These are phyloP conservation scores for Symphodus melops DNA, from an alignment of 2,113 vertebrate species.

Conservation along the genomic window DNA sequence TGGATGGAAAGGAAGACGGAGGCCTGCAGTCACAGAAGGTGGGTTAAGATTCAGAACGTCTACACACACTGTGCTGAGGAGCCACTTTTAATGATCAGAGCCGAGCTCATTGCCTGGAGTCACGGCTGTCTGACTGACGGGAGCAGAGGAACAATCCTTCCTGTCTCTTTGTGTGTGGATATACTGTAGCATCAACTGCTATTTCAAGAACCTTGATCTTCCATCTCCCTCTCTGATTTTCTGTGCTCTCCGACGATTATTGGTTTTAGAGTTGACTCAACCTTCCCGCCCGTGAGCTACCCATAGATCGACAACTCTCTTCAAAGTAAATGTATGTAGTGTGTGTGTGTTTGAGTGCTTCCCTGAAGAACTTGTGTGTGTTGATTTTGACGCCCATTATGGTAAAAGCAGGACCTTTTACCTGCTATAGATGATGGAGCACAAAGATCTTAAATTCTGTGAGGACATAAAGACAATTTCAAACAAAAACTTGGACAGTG, in stretches of 20 bases:
- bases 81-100: conserved; percentile 11
- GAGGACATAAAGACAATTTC: no score
- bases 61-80: not conserved
- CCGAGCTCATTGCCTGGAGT: conserved; percentile 11
- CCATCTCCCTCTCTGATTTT: conserved; percentile 7
- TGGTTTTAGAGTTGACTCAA: not conserved
- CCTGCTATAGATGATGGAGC: no score
- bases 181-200: not conserved
- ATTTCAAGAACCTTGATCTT: not conserved
- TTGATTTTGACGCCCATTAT: no score
- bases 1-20: not conserved
- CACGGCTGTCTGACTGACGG: conserved; percentile 11
- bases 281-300: no score
- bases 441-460: no score
- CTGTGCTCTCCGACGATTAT: not conserved
- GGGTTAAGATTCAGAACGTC: conserved; percentile 25
- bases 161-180: conserved; percentile 6
- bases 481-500: no score
- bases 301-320: no score
- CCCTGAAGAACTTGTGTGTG: no score
- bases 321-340: no score
- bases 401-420: no score
- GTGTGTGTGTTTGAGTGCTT: no score
- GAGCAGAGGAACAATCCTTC: conserved; percentile 6
- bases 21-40: conserved; percentile 1